These are phyloP conservation scores for Drosophila antonietae DNA, from an alignment of 2,888 invertebrate genomes.

Conservation along the genomic window DNA sequence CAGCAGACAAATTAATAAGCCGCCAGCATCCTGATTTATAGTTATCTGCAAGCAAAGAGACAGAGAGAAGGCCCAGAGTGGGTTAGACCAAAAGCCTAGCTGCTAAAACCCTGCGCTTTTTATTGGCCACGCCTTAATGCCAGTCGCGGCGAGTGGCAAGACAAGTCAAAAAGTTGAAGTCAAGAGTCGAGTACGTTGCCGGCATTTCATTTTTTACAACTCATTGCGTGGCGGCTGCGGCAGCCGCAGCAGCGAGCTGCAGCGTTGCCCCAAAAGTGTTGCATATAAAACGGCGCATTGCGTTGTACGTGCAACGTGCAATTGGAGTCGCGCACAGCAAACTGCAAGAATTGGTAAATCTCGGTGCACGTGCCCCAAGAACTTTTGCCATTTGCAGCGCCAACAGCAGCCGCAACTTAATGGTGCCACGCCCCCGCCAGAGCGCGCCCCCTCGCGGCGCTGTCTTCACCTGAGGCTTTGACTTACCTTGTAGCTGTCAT, in stretches of 20 bases:
- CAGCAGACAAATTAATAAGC: slow-evolving; percentile 87
- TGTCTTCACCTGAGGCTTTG: slow-evolving; percentile 54
- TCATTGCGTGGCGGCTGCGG: slow-evolving; percentile 51
- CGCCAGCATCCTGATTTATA: slow-evolving; percentile 90
- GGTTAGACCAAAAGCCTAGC: slow-evolving; percentile 21
- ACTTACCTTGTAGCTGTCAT: slow-evolving; percentile 93
- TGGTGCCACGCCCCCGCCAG: slow-evolving; percentile 33
- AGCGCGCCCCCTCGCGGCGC: slow-evolving; percentile 3
- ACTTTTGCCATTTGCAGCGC: slow-evolving; percentile 72
- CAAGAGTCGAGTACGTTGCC: slow-evolving; percentile 47
- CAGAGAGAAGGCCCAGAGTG: slow-evolving; percentile 5
- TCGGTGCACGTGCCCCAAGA: slow-evolving; percentile 71
- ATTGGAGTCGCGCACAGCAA: slow-evolving; percentile 16
- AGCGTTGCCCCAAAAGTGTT: slow-evolving; percentile 63
- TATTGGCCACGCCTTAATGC: slow-evolving; percentile 64
- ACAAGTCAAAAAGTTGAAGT: slow-evolving; percentile 36
- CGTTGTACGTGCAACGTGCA: slow-evolving; percentile 67
- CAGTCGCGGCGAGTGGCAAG: slow-evolving; percentile 41
- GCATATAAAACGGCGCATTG: slow-evolving; percentile 74
- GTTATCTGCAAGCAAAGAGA: slow-evolving; percentile 87
- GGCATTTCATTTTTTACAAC: slow-evolving; percentile 68
- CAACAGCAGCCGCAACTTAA: slow-evolving; percentile 57
- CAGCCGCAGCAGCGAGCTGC: background rate
- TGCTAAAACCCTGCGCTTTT: slow-evolving; percentile 29
- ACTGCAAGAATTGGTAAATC: slow-evolving; percentile 57